phyloP scores from a whole-genome alignment of 2,113 vertebrate species.

The Perca flavescens region DNA sequence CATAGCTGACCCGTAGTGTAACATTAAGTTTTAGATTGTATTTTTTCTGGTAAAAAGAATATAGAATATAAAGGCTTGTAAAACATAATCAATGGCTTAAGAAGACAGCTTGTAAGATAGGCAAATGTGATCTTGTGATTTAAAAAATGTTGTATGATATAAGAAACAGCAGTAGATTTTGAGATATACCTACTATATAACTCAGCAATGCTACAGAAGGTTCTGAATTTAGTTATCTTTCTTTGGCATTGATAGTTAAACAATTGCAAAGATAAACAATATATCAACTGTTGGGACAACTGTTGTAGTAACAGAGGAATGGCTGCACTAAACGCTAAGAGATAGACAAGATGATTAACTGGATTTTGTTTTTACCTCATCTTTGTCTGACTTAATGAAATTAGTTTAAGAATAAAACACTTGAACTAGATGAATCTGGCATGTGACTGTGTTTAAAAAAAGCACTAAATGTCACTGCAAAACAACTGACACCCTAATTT shows the following conservation, averaged over 20 bases:
- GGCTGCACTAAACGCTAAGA: background rate
- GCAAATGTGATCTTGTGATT: background rate
- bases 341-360: background rate
- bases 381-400: background rate
- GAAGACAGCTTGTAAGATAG: background rate
- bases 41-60: background rate
- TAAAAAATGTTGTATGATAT: background rate
- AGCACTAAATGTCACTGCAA: background rate
- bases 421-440: background rate
- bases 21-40: background rate
- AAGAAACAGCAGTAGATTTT: background rate
- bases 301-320: background rate
- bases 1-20: background rate
- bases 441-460: background rate
- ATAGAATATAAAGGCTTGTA: background rate
- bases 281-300: background rate
- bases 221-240: background rate
- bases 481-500: constrained; percentile 31
- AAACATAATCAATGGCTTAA: background rate
- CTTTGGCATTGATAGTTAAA: background rate
- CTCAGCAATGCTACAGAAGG: background rate
- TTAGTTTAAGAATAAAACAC: background rate
- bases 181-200: background rate
- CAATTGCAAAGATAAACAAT: background rate
- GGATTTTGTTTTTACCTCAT: background rate